Evolutionary conservation across 1,140 invertebrate species (phyloP).

Genomic region (Hydropsyche tenuis): DNA sequence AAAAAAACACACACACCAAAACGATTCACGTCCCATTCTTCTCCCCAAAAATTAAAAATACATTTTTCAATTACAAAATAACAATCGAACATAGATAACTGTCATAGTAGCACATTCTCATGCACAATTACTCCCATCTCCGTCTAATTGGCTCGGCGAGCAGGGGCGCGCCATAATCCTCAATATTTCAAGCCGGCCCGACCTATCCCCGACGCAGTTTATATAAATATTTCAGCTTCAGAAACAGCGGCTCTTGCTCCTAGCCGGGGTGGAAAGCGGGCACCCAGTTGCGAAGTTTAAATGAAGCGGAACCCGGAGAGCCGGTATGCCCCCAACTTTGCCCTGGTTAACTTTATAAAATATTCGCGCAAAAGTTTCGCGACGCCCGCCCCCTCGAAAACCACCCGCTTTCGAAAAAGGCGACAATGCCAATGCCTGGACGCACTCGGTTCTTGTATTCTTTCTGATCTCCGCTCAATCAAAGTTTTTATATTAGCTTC

Average conservation of each 20-base stretch:
- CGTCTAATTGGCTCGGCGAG: conserved; percentile 19
- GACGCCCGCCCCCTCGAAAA: background rate
- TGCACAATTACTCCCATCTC: conserved; percentile 11
- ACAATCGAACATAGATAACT: too few relatives aligned
- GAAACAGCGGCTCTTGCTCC: background rate
- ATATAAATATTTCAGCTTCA: conserved; percentile 33
- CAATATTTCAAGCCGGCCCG: conserved; percentile 23
- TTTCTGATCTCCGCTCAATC: conserved; percentile 21
- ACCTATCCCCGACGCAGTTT: conserved; percentile 8
- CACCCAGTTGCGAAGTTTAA: conserved; percentile 34
- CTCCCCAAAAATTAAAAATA: too few relatives aligned
- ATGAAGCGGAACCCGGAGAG: conserved; percentile 36
- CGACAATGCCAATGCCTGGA: conserved; percentile 13
- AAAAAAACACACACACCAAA: too few relatives aligned
- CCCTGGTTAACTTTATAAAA: conserved; percentile 39
- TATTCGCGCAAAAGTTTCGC: conserved; percentile 36
- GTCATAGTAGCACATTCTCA: background rate
- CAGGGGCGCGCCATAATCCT: conserved; percentile 25
- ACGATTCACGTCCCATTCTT: too few relatives aligned
- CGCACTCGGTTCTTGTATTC: background rate
- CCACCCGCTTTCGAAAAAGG: background rate
- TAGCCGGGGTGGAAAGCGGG: background rate
- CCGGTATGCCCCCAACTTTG: conserved; percentile 36
- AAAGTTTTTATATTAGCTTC: conserved; percentile 34
- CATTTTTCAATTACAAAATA: too few relatives aligned